Evolutionary conservation across 2,797 vertebrate genomes (phyloP), one percentile per base, ranked within the genome.

Genomic region (Pangasius larnaudii): DNA sequence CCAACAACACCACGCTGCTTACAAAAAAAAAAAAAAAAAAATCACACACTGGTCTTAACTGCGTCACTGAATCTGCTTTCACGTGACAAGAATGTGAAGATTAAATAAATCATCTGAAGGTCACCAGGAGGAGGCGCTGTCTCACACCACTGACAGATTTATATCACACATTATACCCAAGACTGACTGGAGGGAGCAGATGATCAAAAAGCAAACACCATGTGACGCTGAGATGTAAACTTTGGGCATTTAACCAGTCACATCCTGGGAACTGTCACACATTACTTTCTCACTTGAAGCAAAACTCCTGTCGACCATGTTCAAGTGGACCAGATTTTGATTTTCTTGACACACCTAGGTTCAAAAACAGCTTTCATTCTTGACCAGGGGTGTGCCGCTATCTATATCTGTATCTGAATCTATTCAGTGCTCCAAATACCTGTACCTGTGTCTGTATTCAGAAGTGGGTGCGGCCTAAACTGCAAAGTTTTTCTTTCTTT

Each of bases 41-140:
- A 67, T 83, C 61, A 67, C 81, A 83, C 42, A 5, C 22, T 30
- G 42, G 42, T 83, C 81, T 83, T 49, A 83, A 49, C 61, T 83
- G 81, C 61, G 81, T 83, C 81, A 83, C 61, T 67, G 81, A 67
- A 67, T 19, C 81, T 61, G 18, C 71, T 85, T 46, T 46, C 69
- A 69, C 49, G 14, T 53, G 65, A 10, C 67, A 71, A 56, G 67
- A 56, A 85, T 72, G 49, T 67, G 13, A 24, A 16, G 36, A n/a
- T 42, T 0, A 81, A 39, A 59, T 27, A 59, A 61, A 81, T 61
- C 56, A 59, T 42, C 14, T 81, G 39, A 67, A 67, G 42, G 81
- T 83, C 81, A 65, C 61, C 81, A 65, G 39, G 9, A 67, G 81
- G n/a, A 9, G 61, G 61, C n/a, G 61, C 42, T 30, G 61, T 51